A percentile compares a stretch with the other conserved stretches of the same genome.
phyloP scores from a whole-genome alignment of 2,113 vertebrate species.

The Erythrocebus patas region DNA sequence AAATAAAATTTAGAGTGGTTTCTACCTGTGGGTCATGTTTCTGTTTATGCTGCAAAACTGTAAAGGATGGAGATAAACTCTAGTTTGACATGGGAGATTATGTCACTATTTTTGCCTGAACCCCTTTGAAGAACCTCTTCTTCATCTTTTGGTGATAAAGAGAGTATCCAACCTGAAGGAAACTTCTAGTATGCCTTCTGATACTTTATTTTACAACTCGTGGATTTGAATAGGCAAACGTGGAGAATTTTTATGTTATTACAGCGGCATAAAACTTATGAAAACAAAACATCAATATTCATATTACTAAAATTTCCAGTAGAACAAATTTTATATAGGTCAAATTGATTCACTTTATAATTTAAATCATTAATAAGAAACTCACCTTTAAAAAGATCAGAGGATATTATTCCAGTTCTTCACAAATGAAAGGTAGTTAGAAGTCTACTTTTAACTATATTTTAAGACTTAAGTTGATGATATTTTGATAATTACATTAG shows the following conservation, averaged over 20 bases:
- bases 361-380: conserved; percentile 2
- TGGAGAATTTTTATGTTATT: neutral
- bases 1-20: neutral
- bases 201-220: neutral
- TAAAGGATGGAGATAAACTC: neutral
- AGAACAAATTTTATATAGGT: neutral
- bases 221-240: neutral
- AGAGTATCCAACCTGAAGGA: neutral
- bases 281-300: neutral
- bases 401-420: neutral
- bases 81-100: neutral
- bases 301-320: neutral
- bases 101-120: neutral
- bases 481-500: neutral
- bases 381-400: neutral
- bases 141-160: neutral
- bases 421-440: neutral
- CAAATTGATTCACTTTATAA: neutral
- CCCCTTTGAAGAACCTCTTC: neutral
- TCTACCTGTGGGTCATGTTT: neutral
- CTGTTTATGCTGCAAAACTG: neutral
- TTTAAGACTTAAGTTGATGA: neutral
- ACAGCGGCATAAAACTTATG: neutral
- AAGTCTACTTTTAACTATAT: neutral
- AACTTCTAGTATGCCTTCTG: neutral